These are phyloP conservation scores for Ciconia nigra DNA, from an alignment of 2,797 vertebrate species.

Conservation along the genomic window DNA sequence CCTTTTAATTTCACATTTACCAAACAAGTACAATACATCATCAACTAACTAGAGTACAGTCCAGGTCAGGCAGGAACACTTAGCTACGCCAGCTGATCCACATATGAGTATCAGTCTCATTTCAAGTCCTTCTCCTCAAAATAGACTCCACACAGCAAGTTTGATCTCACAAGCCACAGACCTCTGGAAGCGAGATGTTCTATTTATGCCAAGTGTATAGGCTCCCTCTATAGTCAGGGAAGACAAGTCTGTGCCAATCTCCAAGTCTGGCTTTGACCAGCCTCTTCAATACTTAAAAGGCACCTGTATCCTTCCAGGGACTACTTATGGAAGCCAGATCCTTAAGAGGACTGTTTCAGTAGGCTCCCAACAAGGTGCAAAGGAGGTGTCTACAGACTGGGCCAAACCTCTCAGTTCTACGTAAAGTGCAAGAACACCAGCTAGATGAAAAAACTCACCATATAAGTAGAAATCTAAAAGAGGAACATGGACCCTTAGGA, in stretches of 20 bases:
- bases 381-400: background rate
- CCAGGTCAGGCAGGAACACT: background rate
- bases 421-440: background rate
- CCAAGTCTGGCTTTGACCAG: background rate
- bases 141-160: background rate
- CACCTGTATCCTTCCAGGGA: background rate
- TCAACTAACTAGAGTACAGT: background rate
- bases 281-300: background rate
- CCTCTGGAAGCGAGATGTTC: background rate
- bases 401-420: background rate
- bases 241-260: background rate
- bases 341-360: background rate
- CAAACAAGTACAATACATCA: conserved; percentile 26
- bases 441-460: background rate
- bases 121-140: background rate
- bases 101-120: background rate
- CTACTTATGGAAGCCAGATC: background rate
- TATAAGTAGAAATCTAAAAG: background rate
- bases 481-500: background rate
- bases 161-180: background rate
- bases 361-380: background rate
- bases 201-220: background rate
- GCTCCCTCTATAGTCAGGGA: background rate
- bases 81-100: background rate
- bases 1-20: conserved; percentile 25